Evolutionary conservation across 2,797 vertebrate genomes (phyloP).

Genomic region (Holocentrus rufus): DNA sequence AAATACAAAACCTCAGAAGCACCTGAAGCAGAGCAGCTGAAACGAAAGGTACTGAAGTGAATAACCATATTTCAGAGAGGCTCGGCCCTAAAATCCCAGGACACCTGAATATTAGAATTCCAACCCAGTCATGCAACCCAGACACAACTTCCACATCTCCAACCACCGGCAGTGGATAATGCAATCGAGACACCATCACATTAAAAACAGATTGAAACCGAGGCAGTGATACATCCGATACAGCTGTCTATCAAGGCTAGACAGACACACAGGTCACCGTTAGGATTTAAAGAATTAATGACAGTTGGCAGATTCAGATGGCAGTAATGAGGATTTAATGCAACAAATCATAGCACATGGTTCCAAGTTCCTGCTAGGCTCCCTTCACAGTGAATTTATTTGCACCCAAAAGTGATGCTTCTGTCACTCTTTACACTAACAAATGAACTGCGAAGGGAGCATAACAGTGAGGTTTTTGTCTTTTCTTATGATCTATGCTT

Average conservation of each 20-base stretch:
- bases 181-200: neutral
- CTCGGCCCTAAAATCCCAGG: constrained; percentile 43
- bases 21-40: constrained; percentile 15
- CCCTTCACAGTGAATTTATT: neutral
- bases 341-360: neutral
- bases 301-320: constrained; percentile 15
- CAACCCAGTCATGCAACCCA: constrained; percentile 2
- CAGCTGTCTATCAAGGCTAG: neutral
- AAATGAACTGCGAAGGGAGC: neutral
- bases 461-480: neutral
- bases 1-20: constrained; percentile 25
- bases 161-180: neutral
- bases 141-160: constrained; percentile 31
- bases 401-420: neutral
- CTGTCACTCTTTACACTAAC: neutral
- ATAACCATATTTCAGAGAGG: constrained; percentile 46
- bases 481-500: neutral
- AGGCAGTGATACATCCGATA: neutral
- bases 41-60: constrained; percentile 36
- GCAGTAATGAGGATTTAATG: constrained; percentile 11
- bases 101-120: constrained; percentile 50
- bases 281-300: constrained; percentile 11
- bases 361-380: neutral
- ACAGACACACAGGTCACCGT: constrained; percentile 9
- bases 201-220: constrained; percentile 10